Base-by-base conservation (phyloP, 2,113 vertebrate genomes). In the Gallinago paraguaiae region DNA sequence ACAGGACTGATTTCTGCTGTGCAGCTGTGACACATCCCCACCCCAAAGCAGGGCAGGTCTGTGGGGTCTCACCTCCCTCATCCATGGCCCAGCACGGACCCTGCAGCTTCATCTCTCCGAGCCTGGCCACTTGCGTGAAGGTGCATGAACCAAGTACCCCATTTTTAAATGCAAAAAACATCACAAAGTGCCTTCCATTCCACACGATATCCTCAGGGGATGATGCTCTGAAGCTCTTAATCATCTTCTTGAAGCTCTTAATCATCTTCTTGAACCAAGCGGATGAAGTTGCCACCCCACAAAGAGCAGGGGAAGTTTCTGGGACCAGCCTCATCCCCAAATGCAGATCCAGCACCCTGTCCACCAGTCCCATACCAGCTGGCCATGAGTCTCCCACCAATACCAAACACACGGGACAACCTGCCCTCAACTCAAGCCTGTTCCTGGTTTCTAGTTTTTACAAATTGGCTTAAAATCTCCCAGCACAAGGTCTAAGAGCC, bases 1-100 rank as follows among this genome's bases (percentile, higher is more conserved):
- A 50, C 57, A 60, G 74, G 33, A 28, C 3, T 0, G 0, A 16
- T 7, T 4, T 7, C 33, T 17, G 2, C 48, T 2, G 2, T 2
- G 5, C 8, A 27, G 76, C n/a, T 17, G 30, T 6, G 41, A 61
- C 18, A 19, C 27, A 5, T 24, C n/a, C n/a, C n/a, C 59, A 30
- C 3, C 51, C 27, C 43, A 8, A 1, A 46, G 45, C n/a, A 3
- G 78, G 68, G n/a, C 71, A 54, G 53, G 56, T 1, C 31, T 43
- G 41, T 45, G 39, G 72, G 28, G 81, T 3, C 28, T 33, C 33
- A 1, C 17, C 64, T 84, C 68, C 63, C 10, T 7, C 57, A 27
- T 4, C 61, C 13, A 1, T 8, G n/a, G 28, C n/a, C 33, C 57
- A 11, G 45, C 71, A 63, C 1, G 4, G 53, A 33, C 11, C 39